Percentiles rank a stretch among this genome's conserved stretches.
phyloP scores from a whole-genome alignment of 2,797 vertebrate species.

The Meda fulgida region DNA sequence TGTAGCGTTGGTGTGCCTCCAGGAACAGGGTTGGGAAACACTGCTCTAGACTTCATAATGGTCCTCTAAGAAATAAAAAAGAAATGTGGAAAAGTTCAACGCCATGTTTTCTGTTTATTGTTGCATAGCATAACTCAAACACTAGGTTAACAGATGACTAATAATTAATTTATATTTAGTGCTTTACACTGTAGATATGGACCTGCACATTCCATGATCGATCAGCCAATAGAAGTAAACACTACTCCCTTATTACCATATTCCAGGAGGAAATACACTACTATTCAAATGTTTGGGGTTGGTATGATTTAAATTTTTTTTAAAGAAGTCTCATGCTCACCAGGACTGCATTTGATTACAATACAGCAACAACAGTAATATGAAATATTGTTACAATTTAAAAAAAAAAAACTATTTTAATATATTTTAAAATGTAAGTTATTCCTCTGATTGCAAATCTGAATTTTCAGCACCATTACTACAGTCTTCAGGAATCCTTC shows the following conservation, averaged over 20 bases:
- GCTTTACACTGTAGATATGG: not conserved
- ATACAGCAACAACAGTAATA: not conserved
- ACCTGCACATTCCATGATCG: not conserved
- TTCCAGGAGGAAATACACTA: not conserved
- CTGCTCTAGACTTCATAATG: slow-evolving; percentile 72
- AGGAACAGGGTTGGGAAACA: too few species aligned
- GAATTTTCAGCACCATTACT: not conserved
- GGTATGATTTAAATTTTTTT: not conserved
- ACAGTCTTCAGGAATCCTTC: not conserved
- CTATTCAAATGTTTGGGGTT: not conserved
- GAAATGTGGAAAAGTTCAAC: not conserved
- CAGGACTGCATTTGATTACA: not conserved
- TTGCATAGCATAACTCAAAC: not conserved
- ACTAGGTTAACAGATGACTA: not conserved
- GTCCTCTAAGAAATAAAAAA: slow-evolving; percentile 76
- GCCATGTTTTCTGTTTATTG: not conserved
- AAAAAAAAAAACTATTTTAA: not conserved
- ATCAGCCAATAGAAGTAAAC: not conserved
- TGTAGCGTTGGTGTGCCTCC: too few species aligned
- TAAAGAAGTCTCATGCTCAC: not conserved
- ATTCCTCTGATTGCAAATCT: not conserved
- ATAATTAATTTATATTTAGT: not conserved
- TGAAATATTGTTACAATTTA: not conserved
- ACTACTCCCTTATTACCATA: not conserved
- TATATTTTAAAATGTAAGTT: not conserved